These are phyloP conservation scores for Trinectes maculatus DNA, from an alignment of 2,113 vertebrate genomes.

Conservation along the genomic window DNA sequence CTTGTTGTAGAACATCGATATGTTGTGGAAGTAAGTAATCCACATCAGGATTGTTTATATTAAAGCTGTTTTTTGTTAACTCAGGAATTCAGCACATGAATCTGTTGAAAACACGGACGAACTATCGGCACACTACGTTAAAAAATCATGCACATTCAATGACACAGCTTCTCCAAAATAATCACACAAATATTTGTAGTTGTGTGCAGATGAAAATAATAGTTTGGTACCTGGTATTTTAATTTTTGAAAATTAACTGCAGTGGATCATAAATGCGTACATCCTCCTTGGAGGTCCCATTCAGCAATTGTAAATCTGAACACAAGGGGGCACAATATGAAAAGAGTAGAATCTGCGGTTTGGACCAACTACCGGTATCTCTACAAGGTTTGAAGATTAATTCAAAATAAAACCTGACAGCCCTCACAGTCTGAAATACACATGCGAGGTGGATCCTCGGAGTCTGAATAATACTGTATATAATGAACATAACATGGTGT, in stretches of 20 bases:
- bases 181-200: neutral
- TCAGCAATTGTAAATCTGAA: neutral
- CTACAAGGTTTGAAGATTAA: too few relatives aligned
- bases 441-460: neutral
- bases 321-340: neutral
- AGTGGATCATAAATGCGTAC: too few relatives aligned
- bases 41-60: slow-evolving; percentile 35
- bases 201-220: neutral
- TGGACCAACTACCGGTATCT: too few relatives aligned
- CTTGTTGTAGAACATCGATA: neutral
- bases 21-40: slow-evolving; percentile 19
- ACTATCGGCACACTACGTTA: neutral
- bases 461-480: neutral
- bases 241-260: too few relatives aligned
- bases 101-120: neutral
- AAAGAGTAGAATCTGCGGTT: too few relatives aligned
- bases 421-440: too few relatives aligned
- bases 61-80: slow-evolving; percentile 35
- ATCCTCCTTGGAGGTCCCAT: too few relatives aligned
- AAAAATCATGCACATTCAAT: neutral
- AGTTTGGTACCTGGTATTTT: too few relatives aligned
- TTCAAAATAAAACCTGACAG: too few relatives aligned
- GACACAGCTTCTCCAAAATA: neutral
- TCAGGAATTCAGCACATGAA: neutral
- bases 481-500: too few relatives aligned